Evolutionary conservation across 2,797 vertebrate genomes (phyloP).

Genomic region (Syngnathus acus): DNA sequence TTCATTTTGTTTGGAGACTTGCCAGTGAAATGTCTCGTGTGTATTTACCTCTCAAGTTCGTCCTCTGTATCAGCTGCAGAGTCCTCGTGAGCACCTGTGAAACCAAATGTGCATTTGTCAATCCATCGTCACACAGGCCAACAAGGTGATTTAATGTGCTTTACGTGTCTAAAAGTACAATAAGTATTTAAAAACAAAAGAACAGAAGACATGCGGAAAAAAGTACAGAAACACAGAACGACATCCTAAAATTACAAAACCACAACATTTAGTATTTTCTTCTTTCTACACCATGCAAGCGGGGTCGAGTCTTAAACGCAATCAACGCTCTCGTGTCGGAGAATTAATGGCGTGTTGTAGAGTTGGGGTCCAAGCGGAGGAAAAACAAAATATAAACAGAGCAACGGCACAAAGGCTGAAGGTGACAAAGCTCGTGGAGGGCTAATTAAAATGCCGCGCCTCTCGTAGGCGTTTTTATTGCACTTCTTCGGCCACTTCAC

Average conservation of each 20-base stretch:
- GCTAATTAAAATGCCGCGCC: constrained; percentile 25
- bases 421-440: not conserved
- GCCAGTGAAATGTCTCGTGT: not conserved
- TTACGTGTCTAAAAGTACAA: too few species aligned
- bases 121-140: not conserved
- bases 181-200: too few species aligned
- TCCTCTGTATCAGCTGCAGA: constrained; percentile 83
- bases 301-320: not conserved
- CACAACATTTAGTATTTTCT: not conserved
- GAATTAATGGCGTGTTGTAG: not conserved
- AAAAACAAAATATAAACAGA: not conserved
- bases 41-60: constrained; percentile 78
- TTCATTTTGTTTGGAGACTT: too few species aligned
- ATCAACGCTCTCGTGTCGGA: not conserved
- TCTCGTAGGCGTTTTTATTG: constrained; percentile 14
- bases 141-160: not conserved
- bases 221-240: too few species aligned
- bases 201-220: too few species aligned
- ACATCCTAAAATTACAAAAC: too few species aligned
- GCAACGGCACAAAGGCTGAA: not conserved
- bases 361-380: not conserved
- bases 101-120: constrained; percentile 4
- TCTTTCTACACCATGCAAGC: not conserved
- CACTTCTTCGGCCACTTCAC: constrained; percentile 33
- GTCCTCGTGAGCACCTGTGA: constrained; percentile 57